Evolutionary conservation across 2,797 vertebrate genomes (phyloP), one percentile per base, ranked within the genome.

Genomic region (Hippocampus kuda): DNA sequence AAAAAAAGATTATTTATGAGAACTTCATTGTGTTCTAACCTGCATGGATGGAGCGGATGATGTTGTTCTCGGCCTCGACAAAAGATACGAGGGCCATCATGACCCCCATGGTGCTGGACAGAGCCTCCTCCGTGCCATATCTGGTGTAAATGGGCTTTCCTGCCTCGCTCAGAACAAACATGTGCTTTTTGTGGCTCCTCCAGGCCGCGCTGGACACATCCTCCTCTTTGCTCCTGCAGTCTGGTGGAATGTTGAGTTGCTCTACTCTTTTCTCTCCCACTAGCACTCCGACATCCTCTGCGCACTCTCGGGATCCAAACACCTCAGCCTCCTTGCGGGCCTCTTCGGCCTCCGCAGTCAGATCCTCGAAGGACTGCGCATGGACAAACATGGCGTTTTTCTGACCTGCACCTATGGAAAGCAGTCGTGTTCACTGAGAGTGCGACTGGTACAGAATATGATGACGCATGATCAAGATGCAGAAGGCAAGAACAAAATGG

Each of bases 11-110:
- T 1, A 34, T 34, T 56, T 24, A 22, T 10, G 11, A 57, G 4
- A 26, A 12, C 2, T 61, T 13, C 13, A 64, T 41, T 64, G 6
- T 66, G 61, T 42, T 53, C 2, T 79, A 78, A 98, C 97, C 97
- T 94, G 94, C 94, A 0, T 98, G 96, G 71, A 98, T 97, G 81
- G 96, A 98, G 66, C 94, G 92, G 70, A 99, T 98, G 70, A 93
- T 90, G 0, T 99, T 98, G 85, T 95, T 97, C 71, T 93, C 92
- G 0, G 94, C 92, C 80, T 99, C 96, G 13, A 99, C 89, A 51
- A 99, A 93, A n/a, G 96, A 97, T 27, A 99, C 96, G 0, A 99
- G 90, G 0, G 96, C 95, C 91, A 97, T 96, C 96, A 99, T 98
- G 71, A 99, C 96, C 0, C 96, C 97, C 91, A 96, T 95, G 77